A percentile compares a stretch with the other conserved stretches of the same genome.
Evolutionary conservation across 1,140 invertebrate genomes (phyloP).

Genomic region (Aphelinus certus): DNA sequence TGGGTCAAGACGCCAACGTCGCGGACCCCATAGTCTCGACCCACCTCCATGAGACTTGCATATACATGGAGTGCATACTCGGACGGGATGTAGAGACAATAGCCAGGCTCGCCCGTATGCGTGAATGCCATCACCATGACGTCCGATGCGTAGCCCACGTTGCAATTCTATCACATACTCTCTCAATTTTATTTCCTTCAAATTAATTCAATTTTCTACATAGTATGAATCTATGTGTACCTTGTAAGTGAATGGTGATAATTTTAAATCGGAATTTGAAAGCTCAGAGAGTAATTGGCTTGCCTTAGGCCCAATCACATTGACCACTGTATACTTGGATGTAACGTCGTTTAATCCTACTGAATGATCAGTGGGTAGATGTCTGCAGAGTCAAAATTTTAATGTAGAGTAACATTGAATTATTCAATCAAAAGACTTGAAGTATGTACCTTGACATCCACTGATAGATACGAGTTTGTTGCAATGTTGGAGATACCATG

Average conservation of each 20-base stretch:
- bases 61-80: slow-evolving; percentile 85
- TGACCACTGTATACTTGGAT: slow-evolving; percentile 85
- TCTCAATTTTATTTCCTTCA: too few species aligned
- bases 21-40: slow-evolving; percentile 74
- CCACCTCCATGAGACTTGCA: slow-evolving; percentile 73
- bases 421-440: background rate
- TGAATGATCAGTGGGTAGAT: slow-evolving; percentile 73
- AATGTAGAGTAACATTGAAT: slow-evolving; percentile 4
- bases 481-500: slow-evolving; percentile 85
- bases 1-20: slow-evolving; percentile 82
- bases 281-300: slow-evolving; percentile 77
- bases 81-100: slow-evolving; percentile 82
- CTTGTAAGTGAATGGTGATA: slow-evolving; percentile 81
- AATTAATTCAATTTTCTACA: background rate
- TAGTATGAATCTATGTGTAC: slow-evolving; percentile 50
- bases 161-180: slow-evolving; percentile 67
- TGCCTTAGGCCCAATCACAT: slow-evolving; percentile 85
- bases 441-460: slow-evolving; percentile 72
- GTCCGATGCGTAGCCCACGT: slow-evolving; percentile 80
- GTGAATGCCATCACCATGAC: slow-evolving; percentile 84
- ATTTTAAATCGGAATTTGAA: slow-evolving; percentile 75
- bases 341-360: slow-evolving; percentile 80
- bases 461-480: slow-evolving; percentile 79
- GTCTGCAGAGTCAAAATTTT: slow-evolving; percentile 47
- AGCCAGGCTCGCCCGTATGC: slow-evolving; percentile 85